Evolutionary conservation across 2,888 invertebrate species (phyloP), one percentile per base, ranked within the genome.

Genomic region (Crepidodera aurea): DNA sequence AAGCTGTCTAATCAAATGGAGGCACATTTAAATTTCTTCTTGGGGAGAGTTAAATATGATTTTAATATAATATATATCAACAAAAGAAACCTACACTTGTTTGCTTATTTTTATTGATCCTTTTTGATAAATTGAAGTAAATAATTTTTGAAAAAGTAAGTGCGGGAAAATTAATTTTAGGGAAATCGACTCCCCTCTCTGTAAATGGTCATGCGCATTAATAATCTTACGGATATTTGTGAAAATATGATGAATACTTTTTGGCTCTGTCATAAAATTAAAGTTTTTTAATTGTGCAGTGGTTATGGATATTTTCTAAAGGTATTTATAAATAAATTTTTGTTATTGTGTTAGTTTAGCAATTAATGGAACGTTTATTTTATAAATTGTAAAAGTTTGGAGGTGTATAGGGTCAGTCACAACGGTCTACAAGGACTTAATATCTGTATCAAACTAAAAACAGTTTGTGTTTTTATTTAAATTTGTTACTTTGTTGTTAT

Each of bases 251-350:
- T 70, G 70, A 75, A 70, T 73, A 72, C 58, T 71, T 75, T 75
- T 74, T 73, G 66, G 69, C 71, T 72, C 70, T 73, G 71, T 75
- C 75, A 71, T 60, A 71, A 75, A 76, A 75, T 74, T 72, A 70
- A 74, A 75, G 69, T 72, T 75, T 71, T 63, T 64, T 64, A 62
- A 62, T 65, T 67, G 68, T 62, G 44, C 42, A 34, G 60, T 66
- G 55, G 27, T 44, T 64, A 59, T 65, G 53, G 40, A 32, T 34
- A 19, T 54, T 42, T 63, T 61, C 32, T 62, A 34, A 69, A 73
- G 74, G 75, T 76, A 73, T 70, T 65, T 71, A 67, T 62, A 39
- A 54, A 60, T 67, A 57, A 62, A 68, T 68, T 73, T 69, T 68
- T 62, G 54, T 64, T 64, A 54, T 68, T 62, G 61, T 66, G 54